Base-by-base conservation (phyloP, 2,888 invertebrate species). In the Sinotaia quadrata region DNA sequence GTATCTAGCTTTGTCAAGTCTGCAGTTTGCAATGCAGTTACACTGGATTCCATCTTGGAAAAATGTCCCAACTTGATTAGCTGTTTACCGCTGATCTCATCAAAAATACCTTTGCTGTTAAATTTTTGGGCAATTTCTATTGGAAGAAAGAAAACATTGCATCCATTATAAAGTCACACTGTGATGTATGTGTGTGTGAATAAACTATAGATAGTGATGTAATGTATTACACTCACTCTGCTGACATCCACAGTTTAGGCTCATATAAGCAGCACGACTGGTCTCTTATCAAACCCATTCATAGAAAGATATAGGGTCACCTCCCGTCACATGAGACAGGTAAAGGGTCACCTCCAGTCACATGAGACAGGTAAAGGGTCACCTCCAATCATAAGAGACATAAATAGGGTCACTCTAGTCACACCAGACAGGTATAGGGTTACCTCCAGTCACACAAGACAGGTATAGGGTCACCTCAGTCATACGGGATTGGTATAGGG, bases 81-180 rank as follows among this genome's bases (percentile, higher is more conserved):
- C 41, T 76, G 56, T 57, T 74, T 71, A 44, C 81, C 82, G 76
- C 81, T 78, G 12, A 77, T 60, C 15, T 66, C 66, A 62, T 82
- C 82, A 77, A 85, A 85, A 47, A 82, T 60, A 12, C 76, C 76
- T 52, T 76, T 77, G 2, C 81, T 78, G 75, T 81, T 83, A 62
- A 68, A 77, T 59, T 77, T 74, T 18, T 63, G 60, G 0, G 81
- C 76, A 41, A 76, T 67, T 59, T 79, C 81, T 81, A 68, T 27
- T 2, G 12, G 29, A 21, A 31, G 7, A 24, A 27, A 54, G 29
- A 18, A n/a, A n/a, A n/a, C n/a, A n/a, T n/a, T n/a, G n/a, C n/a
- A n/a, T n/a, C n/a, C n/a, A n/a, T n/a, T n/a, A n/a, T n/a, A n/a
- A n/a, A n/a, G n/a, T n/a, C n/a, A n/a, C n/a, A n/a, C n/a, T n/a